These are phyloP conservation scores for Epizoanthus ramosus DNA, from an alignment of 92 coral and sea anemone genomes.

Conservation along the genomic window DNA sequence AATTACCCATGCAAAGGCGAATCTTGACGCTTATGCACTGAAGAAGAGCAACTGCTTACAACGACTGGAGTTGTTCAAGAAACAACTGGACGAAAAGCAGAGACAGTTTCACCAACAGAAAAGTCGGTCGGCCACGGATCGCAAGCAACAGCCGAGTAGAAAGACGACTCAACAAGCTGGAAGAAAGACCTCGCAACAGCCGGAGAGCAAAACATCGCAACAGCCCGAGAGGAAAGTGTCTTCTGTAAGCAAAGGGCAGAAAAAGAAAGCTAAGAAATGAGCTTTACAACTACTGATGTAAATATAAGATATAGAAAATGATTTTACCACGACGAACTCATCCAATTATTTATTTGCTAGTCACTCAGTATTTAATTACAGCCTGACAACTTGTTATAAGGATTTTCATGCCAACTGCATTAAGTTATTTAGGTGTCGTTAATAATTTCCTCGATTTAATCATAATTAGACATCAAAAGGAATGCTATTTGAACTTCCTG, in stretches of 20 bases:
- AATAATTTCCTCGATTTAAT: background rate
- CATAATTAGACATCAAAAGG: background rate
- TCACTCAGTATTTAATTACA: background rate
- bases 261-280: slow-evolving; percentile 74
- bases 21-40: slow-evolving; percentile 71
- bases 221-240: slow-evolving; percentile 35
- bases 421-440: background rate
- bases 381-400: background rate
- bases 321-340: background rate
- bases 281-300: background rate
- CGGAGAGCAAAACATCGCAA: background rate
- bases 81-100: slow-evolving; percentile 72
- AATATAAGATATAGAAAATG: background rate
- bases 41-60: slow-evolving; percentile 78
- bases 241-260: slow-evolving; percentile 64
- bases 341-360: background rate
- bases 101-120: slow-evolving; percentile 72
- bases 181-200: slow-evolving; percentile 1
- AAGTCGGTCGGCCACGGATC: slow-evolving; percentile 68
- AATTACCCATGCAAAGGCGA: slow-evolving; percentile 78
- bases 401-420: background rate
- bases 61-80: slow-evolving; percentile 72
- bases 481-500: too few species aligned
- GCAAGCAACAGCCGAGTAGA: slow-evolving; percentile 71
- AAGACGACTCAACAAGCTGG: slow-evolving; percentile 20